Conservation (phyloP, 2,797 vertebrate genomes). For the Tympanoctomys barrerae region DNA sequence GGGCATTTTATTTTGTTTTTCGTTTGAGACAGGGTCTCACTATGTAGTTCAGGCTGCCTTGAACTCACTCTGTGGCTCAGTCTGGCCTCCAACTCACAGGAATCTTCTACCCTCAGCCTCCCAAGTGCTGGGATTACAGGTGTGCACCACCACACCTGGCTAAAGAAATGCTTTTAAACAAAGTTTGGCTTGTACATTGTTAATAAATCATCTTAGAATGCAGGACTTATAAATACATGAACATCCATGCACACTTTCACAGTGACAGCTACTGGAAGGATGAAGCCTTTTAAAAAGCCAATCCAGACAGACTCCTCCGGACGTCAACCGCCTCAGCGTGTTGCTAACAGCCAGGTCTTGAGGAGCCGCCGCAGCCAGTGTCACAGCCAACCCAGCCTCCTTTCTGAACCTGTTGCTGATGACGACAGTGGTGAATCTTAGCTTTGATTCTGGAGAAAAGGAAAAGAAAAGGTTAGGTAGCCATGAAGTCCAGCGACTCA, state of each 20-base stretch:
- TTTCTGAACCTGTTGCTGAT: conserved; percentile 11
- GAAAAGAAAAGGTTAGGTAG: conserved; percentile 56
- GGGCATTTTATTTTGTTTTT: conserved; percentile 39
- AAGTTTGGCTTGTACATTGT: conserved; percentile 58
- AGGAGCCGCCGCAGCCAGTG: background rate
- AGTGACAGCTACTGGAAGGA: conserved; percentile 44
- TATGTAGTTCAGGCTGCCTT: background rate
- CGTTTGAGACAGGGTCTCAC: background rate
- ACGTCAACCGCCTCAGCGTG: conserved; percentile 32
- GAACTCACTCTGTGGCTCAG: background rate
- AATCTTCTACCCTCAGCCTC: background rate
- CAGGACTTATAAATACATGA: conserved; percentile 70
- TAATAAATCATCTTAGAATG: background rate
- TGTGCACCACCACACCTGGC: background rate
- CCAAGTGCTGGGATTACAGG: background rate
- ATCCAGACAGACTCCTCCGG: conserved; percentile 24
- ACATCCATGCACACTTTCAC: conserved; percentile 60
- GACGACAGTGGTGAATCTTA: conserved; percentile 71
- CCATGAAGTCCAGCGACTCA: conserved; percentile 32
- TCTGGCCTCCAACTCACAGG: background rate
- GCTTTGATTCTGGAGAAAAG: conserved; percentile 74
- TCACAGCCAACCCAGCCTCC: conserved; percentile 50
- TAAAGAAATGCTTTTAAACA: conserved; percentile 57
- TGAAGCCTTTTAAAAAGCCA: conserved; percentile 40
- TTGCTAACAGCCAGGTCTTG: conserved; percentile 19